Evolutionary conservation across 1,140 invertebrate genomes (phyloP).

Genomic region (Aphaenogaster ashmeadi): DNA sequence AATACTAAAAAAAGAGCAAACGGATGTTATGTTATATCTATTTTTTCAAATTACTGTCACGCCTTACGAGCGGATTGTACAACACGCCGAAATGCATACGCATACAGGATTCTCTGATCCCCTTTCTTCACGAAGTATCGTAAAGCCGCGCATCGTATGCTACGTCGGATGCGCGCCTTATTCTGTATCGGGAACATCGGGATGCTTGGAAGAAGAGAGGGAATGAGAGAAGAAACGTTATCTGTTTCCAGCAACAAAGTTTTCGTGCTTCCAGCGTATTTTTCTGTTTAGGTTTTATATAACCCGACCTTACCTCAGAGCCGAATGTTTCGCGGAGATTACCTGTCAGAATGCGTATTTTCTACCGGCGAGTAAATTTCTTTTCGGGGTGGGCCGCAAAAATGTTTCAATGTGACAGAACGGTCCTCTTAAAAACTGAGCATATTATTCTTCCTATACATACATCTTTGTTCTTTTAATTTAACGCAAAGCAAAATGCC

Average conservation of each 20-base stretch:
- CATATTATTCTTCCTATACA: slow-evolving; percentile 25
- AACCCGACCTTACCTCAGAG: slow-evolving; percentile 56
- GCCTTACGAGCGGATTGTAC: slow-evolving; percentile 43
- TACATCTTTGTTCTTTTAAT: slow-evolving; percentile 19
- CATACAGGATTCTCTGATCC: slow-evolving; percentile 58
- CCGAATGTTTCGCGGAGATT: slow-evolving; percentile 73
- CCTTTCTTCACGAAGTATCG: slow-evolving; percentile 68
- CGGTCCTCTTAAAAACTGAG: slow-evolving; percentile 48
- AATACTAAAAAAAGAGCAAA: not conserved
- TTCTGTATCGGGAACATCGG: slow-evolving; percentile 65
- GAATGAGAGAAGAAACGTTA: slow-evolving; percentile 1
- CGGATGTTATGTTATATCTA: slow-evolving; percentile 15
- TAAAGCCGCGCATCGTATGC: slow-evolving; percentile 57
- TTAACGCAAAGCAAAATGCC: not conserved
- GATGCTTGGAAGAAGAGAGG: slow-evolving; percentile 18
- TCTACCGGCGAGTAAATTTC: slow-evolving; percentile 59
- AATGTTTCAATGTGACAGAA: slow-evolving; percentile 47
- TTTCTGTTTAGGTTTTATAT: slow-evolving; percentile 66
- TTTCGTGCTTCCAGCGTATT: slow-evolving; percentile 58
- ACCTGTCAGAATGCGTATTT: slow-evolving; percentile 73
- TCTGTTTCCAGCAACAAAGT: slow-evolving; percentile 62
- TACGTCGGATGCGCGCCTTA: slow-evolving; percentile 43
- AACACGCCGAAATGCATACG: slow-evolving; percentile 51
- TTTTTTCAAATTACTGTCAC: slow-evolving; percentile 57
- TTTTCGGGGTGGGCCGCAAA: slow-evolving; percentile 23